Evolutionary conservation across 2,888 invertebrate species (phyloP).

Genomic region (Yponomeuta cagnagella): DNA sequence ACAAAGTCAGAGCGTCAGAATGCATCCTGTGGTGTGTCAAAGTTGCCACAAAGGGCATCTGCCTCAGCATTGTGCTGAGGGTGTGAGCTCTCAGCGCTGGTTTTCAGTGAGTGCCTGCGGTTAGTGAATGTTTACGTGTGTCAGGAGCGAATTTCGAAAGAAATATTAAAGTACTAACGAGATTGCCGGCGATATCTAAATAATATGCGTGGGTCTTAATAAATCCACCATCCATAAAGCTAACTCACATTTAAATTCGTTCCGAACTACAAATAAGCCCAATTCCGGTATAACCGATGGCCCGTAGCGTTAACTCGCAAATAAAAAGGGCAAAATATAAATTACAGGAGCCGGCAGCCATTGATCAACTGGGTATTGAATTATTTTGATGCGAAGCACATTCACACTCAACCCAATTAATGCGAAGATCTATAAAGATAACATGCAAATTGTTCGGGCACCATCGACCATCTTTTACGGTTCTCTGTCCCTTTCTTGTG

Average conservation of each 20-base stretch:
- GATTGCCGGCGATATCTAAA: no score
- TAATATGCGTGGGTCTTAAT: background rate
- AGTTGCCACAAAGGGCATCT: no score
- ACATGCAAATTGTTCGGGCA: constrained; percentile 48
- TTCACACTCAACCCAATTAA: constrained; percentile 62
- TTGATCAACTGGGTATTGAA: constrained; percentile 45
- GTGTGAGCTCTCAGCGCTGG: no score
- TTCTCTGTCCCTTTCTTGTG: constrained; percentile 30
- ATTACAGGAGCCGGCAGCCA: constrained; percentile 49
- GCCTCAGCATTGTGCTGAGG: no score
- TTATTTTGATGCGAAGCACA: constrained; percentile 17
- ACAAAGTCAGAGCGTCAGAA: no score
- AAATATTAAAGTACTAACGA: no score
- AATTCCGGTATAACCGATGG: background rate
- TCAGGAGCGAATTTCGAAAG: no score
- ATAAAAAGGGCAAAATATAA: constrained; percentile 29
- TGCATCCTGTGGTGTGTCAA: no score
- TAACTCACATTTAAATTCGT: background rate
- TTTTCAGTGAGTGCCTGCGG: no score
- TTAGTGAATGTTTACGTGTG: no score
- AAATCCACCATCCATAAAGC: background rate
- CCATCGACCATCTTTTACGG: constrained; percentile 38
- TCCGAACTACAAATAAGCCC: constrained; percentile 8
- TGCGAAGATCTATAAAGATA: constrained; percentile 53
- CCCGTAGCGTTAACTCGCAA: background rate